Base-by-base conservation (phyloP, 2,797 vertebrate genomes). In the Pangasius sanitwongsei region DNA sequence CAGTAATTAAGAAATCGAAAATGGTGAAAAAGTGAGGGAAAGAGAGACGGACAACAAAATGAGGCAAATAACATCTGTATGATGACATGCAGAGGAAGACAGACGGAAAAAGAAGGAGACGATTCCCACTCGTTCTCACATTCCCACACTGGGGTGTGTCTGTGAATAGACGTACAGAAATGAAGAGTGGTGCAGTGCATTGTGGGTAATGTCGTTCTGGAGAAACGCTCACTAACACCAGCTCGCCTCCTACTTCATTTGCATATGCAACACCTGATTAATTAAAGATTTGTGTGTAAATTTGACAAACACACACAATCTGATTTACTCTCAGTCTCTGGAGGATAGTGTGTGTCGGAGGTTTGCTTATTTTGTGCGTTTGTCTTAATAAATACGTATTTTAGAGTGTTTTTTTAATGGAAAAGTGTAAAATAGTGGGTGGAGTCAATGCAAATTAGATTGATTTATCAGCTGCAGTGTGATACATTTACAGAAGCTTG, bases 401-500 rank as follows among this genome's bases (percentile, higher is more conserved):
- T 70, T 70, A 37, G 67, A 8, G n/a, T 72, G 16, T 37, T 28
- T 28, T 28, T 28, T 74, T 23, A 2, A 74, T 74, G 37, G 25
- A 61, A 74, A 28, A 50, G 50, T 77, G 44, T 28, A 50, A 41
- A 13, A 69, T 50, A 50, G 11, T 77, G 25, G 74, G 74, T 77
- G 74, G 41, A n/a, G 74, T 77, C 12, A 48, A 77, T 77, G 74
- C 44, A 77, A 12, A 28, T 77, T 28, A 77, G 70, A 72, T 72
- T 44, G 1, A 9, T 44, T 75, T 44, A 77, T 77, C 4, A 77
- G 25, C 74, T 28, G 8, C 37, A 74, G 63, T 59, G 57, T 59
- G 57, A 57, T 18, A 57, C 55, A 57, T 57, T 57, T 57, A 57
- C 16, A 57, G 55, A 57, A 53, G 53, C 53, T 53, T 15, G 53